A percentile compares a stretch with the other conserved stretches of the same genome.
phyloP scores from a whole-genome alignment of 2,797 vertebrate genomes.

The Tangara arthus region DNA sequence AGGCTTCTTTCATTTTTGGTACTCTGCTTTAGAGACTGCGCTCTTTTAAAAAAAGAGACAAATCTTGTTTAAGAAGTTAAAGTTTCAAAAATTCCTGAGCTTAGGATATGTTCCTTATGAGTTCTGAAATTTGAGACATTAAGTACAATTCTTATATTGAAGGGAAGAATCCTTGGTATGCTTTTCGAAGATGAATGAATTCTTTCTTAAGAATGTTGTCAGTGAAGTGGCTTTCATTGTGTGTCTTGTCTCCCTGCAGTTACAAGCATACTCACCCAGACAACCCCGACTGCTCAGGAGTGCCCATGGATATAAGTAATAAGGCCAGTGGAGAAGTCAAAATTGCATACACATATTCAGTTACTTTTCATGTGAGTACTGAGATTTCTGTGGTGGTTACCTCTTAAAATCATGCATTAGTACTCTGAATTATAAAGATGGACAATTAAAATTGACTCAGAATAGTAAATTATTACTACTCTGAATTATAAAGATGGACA shows the following conservation, averaged over 20 bases:
- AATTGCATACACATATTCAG: conserved; percentile 87
- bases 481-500: background rate
- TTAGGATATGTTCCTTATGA: background rate
- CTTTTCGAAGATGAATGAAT: background rate
- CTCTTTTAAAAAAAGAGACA: background rate
- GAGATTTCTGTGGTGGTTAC: background rate
- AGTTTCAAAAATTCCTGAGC: background rate
- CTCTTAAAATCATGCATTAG: background rate
- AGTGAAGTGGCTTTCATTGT: background rate
- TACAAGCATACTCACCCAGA: conserved; percentile 83
- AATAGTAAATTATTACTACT: background rate
- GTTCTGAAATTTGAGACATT: background rate
- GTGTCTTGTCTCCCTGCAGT: conserved; percentile 66
- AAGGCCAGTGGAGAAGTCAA: conserved; percentile 78
- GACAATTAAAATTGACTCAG: background rate
- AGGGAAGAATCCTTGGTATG: background rate
- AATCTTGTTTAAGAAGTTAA: background rate
- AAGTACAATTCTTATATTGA: background rate
- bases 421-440: background rate
- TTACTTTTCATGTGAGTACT: conserved; percentile 81
- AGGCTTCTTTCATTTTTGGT: background rate
- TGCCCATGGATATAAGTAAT: conserved; percentile 88
- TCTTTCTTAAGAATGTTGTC: background rate
- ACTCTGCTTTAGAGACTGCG: background rate
- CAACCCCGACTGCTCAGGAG: conserved; percentile 83